Evolutionary conservation across 2,797 vertebrate species (phyloP), one percentile per base, ranked within the genome.

Genomic region (Tadarida brasiliensis): DNA sequence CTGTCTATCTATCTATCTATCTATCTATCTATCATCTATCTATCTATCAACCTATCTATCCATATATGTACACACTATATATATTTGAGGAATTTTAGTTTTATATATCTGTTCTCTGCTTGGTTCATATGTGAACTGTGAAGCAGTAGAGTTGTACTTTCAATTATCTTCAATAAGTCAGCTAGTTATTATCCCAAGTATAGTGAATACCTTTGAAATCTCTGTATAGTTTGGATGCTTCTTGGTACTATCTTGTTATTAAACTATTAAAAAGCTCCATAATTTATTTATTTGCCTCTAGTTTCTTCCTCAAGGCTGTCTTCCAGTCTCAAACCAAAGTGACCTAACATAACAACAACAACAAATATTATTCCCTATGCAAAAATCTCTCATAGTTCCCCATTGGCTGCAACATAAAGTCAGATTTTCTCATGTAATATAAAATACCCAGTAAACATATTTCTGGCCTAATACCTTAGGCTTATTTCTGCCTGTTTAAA

Each of bases 301-400:
- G 17, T 63, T 49, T 90, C n/a, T 44, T 85, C 33, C 17, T 92
- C 44, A 39, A 94, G 44, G 22, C 9, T 49, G 15, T 49, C 39
- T 81, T 82, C n/a, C 30, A 19, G 24, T 76, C 39, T 92, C n/a
- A 67, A 47, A 57, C 81, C 67, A 84, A 93, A 70, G 74, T 77
- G 15, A 65, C 26, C 22, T 70, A 70, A 54, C 19, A 82, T 33
- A 82, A 44, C 4, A 80, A 20, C 2, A 70, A 68, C 22, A 39
- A 35, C 14, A 51, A 39, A 51, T 11, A 19, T 57, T 11, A 59
- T 63, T 56, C 12, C 30, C 6, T 28, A 16, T 24, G 20, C 20
- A 39, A 54, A 68, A 77, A 49, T 89, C n/a, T 89, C 20, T 14
- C 5, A 17, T 10, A 51, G 33, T 24, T 10, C 15, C 5, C 10